These are phyloP conservation scores for Protodeltote pygarga DNA, from an alignment of 2,888 invertebrate genomes.

Conservation along the genomic window DNA sequence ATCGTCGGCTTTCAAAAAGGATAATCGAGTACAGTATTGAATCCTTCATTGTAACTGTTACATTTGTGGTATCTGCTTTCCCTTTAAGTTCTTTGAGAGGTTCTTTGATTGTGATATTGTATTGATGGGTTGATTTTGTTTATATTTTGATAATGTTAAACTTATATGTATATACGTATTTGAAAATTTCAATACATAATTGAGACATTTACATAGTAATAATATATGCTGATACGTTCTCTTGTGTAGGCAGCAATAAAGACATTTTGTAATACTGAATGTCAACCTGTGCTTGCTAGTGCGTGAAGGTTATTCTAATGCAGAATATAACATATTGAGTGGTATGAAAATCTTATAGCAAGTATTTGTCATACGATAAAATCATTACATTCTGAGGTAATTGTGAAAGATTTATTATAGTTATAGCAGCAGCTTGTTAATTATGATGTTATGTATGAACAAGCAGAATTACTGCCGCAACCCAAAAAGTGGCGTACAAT, in stretches of 20 bases:
- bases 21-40: constrained; percentile 51
- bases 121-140: background rate
- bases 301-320: constrained; percentile 3
- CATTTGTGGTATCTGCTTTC: constrained; percentile 16
- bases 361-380: too few relatives aligned
- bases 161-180: too few relatives aligned
- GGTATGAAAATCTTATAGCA: background rate
- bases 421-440: too few relatives aligned
- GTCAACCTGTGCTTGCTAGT: background rate
- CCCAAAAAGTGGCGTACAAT: background rate
- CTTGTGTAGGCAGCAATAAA: too few relatives aligned
- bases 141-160: too few relatives aligned
- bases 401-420: too few relatives aligned
- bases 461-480: background rate
- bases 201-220: too few relatives aligned
- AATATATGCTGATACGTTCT: too few relatives aligned
- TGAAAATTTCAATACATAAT: too few relatives aligned
- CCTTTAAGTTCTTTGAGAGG: constrained; percentile 21
- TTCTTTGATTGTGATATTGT: constrained; percentile 16
- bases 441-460: background rate
- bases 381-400: too few relatives aligned
- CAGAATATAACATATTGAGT: constrained; percentile 1
- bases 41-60: constrained; percentile 25
- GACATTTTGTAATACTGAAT: background rate
- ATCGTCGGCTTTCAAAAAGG: constrained; percentile 53